A percentile compares a stretch with the other conserved stretches of the same genome.
These are phyloP conservation scores for Xylophagus ater DNA, from an alignment of 2,888 invertebrate species.

Conservation along the genomic window DNA sequence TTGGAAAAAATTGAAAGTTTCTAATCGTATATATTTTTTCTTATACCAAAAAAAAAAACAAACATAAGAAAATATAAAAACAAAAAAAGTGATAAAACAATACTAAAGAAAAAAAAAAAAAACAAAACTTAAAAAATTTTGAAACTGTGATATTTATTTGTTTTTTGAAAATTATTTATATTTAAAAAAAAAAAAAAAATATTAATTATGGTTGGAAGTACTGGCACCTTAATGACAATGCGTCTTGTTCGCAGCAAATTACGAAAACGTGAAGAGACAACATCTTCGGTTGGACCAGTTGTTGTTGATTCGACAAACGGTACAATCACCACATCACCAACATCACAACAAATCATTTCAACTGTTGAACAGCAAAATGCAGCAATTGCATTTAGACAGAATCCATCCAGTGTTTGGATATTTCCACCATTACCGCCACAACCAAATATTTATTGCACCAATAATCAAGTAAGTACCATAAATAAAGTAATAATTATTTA, in stretches of 20 bases:
- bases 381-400: constrained; percentile 53
- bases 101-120: constrained; percentile 8
- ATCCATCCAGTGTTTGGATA: constrained; percentile 59
- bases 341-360: constrained; percentile 37
- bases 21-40: no score
- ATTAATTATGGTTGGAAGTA: constrained; percentile 63
- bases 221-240: constrained; percentile 77
- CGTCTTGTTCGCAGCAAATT: constrained; percentile 86
- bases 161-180: constrained; percentile 4
- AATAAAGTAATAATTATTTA: no score
- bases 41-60: no score
- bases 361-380: constrained; percentile 29
- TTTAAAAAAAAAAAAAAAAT: constrained; percentile 12
- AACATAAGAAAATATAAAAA: no score
- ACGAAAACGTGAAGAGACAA: constrained; percentile 74
- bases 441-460: constrained; percentile 52
- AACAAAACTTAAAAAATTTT: constrained; percentile 23
- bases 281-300: constrained; percentile 57
- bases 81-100: no score
- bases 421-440: constrained; percentile 70
- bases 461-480: constrained; percentile 62
- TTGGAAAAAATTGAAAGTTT: no score
- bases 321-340: constrained; percentile 48
- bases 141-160: constrained; percentile 11
- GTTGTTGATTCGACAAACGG: constrained; percentile 48